phyloP scores from a whole-genome alignment of 2,797 vertebrate genomes.

The Geranospiza caerulescens region DNA sequence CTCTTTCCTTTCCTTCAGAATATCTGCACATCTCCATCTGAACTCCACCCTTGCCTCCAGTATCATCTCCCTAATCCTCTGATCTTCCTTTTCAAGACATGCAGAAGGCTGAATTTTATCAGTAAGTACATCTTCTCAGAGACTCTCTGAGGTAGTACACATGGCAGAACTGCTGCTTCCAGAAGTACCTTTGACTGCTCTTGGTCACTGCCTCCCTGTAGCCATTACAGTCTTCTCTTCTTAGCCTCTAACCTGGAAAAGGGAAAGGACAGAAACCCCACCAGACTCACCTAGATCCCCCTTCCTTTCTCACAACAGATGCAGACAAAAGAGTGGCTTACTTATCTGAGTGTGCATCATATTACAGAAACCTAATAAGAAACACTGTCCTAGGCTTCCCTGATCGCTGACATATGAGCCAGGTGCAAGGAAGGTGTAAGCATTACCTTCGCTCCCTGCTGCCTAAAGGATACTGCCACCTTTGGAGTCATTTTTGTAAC shows the following conservation, averaged over 20 bases:
- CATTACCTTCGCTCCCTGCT: not conserved
- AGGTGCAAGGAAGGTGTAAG: constrained; percentile 11
- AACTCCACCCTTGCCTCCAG: not conserved
- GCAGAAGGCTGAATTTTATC: not conserved
- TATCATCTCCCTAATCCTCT: not conserved
- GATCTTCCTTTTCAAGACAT: not conserved
- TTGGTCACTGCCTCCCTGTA: not conserved
- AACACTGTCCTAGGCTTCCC: constrained; percentile 48
- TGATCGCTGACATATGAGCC: constrained; percentile 7
- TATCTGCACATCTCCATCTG: not conserved
- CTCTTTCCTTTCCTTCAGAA: not conserved
- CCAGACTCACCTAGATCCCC: not conserved
- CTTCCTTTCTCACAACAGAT: not conserved
- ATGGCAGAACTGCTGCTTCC: not conserved
- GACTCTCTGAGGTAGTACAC: not conserved
- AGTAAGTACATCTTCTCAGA: not conserved
- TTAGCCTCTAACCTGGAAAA: not conserved
- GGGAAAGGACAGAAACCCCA: not conserved
- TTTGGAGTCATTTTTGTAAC: constrained; percentile 14
- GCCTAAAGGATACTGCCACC: constrained; percentile 22
- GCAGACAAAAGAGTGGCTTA: not conserved
- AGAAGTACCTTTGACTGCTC: not conserved
- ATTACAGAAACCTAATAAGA: constrained; percentile 63
- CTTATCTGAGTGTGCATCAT: constrained; percentile 39
- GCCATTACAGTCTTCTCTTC: not conserved